phyloP scores from a whole-genome alignment of 1,140 invertebrate species.

The Pseudomyrmex gracilis region DNA sequence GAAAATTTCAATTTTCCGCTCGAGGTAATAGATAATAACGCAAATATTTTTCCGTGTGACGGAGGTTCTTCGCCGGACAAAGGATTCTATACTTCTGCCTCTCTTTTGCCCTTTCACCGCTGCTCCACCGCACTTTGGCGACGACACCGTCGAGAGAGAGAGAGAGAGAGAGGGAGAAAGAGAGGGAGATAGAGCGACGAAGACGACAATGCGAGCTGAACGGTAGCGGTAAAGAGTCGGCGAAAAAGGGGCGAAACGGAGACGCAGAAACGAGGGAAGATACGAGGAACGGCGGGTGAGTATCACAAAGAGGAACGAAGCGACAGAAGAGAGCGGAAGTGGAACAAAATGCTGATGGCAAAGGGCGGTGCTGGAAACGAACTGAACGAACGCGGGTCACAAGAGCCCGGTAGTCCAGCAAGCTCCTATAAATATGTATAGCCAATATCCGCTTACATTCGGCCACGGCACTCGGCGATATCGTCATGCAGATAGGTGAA shows the following conservation, averaged over 20 bases:
- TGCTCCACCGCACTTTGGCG: slow-evolving; percentile 39
- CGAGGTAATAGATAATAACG: slow-evolving; percentile 74
- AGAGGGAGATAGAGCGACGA: neutral
- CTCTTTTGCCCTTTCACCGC: slow-evolving; percentile 24
- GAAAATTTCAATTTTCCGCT: slow-evolving; percentile 74
- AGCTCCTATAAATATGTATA: slow-evolving; percentile 82
- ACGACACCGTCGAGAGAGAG: slow-evolving; percentile 23
- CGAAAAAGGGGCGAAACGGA: slow-evolving; percentile 56
- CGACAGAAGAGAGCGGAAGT: slow-evolving; percentile 22
- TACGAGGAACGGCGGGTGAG: slow-evolving; percentile 22
- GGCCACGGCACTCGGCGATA: slow-evolving; percentile 77
- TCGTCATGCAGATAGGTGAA: slow-evolving; percentile 77
- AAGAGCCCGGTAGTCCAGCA: slow-evolving; percentile 58
- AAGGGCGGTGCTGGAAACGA: slow-evolving; percentile 57
- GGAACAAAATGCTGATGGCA: slow-evolving; percentile 59
- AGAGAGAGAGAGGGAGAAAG: too few relatives aligned
- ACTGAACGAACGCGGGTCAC: slow-evolving; percentile 55
- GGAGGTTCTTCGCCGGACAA: slow-evolving; percentile 67
- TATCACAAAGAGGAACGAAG: neutral
- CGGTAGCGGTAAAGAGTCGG: slow-evolving; percentile 34
- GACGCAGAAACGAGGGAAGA: slow-evolving; percentile 39
- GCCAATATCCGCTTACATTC: slow-evolving; percentile 82
- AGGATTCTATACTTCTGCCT: slow-evolving; percentile 63
- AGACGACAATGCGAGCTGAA: slow-evolving; percentile 40
- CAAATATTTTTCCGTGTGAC: slow-evolving; percentile 73